Conservation (phyloP, 1,140 invertebrate genomes). For the Drosophila albomicans region DNA sequence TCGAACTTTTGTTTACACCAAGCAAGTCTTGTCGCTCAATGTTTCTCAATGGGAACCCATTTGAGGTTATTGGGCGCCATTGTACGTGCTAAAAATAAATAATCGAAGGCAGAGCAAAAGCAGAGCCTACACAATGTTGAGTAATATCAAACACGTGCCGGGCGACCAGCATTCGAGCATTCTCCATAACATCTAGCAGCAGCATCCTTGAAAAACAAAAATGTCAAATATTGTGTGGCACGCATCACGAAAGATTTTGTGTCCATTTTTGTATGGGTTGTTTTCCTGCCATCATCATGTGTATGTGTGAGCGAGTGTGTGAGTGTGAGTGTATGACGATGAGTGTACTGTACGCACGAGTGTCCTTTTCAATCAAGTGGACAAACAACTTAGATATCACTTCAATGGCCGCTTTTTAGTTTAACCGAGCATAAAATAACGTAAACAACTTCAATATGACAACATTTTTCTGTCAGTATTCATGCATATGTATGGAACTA, state of each 20-base stretch:
- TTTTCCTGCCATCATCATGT: not conserved
- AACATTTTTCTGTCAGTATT: constrained; percentile 5
- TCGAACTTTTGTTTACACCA: constrained; percentile 40
- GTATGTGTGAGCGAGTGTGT: constrained; percentile 25
- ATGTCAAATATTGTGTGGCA: constrained; percentile 59
- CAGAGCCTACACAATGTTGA: constrained; percentile 35
- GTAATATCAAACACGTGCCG: constrained; percentile 49
- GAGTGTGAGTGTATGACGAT: constrained; percentile 11
- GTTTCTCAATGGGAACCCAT: constrained; percentile 26
- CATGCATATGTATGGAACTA: constrained; percentile 2
- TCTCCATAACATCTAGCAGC: not conserved
- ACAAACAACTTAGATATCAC: constrained; percentile 61
- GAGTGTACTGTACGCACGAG: constrained; percentile 52
- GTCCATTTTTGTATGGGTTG: constrained; percentile 42
- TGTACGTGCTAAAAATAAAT: constrained; percentile 56
- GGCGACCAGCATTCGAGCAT: constrained; percentile 18
- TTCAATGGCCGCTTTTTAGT: constrained; percentile 40
- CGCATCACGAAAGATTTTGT: constrained; percentile 55
- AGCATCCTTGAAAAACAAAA: constrained; percentile 32
- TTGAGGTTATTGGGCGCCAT: constrained; percentile 51
- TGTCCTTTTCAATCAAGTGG: constrained; percentile 73
- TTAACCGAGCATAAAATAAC: constrained; percentile 34
- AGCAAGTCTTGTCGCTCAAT: constrained; percentile 1
- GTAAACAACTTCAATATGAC: constrained; percentile 31
- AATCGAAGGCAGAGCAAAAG: constrained; percentile 16